These are phyloP conservation scores for Himalopsyche phryganea DNA, from an alignment of 1,140 invertebrate genomes.

Conservation along the genomic window DNA sequence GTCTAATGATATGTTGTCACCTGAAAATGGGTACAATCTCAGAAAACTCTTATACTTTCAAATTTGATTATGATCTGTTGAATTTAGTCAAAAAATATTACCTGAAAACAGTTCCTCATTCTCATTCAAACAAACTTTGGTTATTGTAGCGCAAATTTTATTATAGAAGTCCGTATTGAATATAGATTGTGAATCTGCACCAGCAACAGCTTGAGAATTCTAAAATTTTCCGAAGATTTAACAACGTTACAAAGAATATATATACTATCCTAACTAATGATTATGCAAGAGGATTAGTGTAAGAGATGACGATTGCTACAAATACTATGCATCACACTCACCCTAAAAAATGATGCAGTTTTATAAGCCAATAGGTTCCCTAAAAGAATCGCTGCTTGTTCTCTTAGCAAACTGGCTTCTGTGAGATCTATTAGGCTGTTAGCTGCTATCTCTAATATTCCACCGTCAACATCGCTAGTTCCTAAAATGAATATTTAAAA, in stretches of 20 bases:
- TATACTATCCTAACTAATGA: too few species aligned
- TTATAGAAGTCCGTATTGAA: conserved; percentile 20
- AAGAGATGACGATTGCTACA: too few species aligned
- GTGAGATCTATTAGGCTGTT: conserved; percentile 17
- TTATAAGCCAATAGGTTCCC: conserved; percentile 23
- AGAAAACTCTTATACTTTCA: neutral
- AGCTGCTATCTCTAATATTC: conserved; percentile 13
- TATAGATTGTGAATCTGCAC: too few species aligned
- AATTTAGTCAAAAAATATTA: neutral
- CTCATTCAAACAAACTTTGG: conserved; percentile 22
- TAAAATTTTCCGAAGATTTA: too few species aligned
- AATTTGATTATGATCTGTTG: neutral
- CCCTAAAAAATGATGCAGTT: neutral
- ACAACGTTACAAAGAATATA: too few species aligned
- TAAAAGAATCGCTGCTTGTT: conserved; percentile 27
- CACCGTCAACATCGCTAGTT: too few species aligned
- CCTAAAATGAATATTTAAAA: neutral
- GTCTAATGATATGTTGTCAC: conserved; percentile 24
- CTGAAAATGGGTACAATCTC: conserved; percentile 15
- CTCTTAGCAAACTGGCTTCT: conserved; percentile 23
- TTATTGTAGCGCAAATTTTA: conserved; percentile 15
- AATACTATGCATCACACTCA: too few species aligned
- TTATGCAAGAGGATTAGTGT: too few species aligned
- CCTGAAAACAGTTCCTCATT: conserved; percentile 16
- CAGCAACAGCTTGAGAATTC: too few species aligned